Percentiles rank a stretch among this genome's conserved stretches.
phyloP scores from a whole-genome alignment of 2,113 vertebrate genomes.

The Cyphotilapia sp. region DNA sequence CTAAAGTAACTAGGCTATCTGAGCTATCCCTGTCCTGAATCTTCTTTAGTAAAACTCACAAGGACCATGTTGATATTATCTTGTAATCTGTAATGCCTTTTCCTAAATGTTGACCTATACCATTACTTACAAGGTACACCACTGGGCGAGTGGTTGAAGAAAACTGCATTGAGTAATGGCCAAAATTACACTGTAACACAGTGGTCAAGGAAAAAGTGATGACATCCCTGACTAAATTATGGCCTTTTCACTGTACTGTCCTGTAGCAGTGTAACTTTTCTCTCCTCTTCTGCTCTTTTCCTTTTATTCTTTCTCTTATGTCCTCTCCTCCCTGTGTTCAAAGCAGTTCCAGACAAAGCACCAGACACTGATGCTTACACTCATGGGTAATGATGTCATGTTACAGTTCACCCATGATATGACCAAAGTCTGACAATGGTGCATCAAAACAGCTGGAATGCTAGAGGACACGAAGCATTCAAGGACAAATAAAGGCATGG shows the following conservation, averaged over 20 bases:
- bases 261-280: background rate
- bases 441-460: background rate
- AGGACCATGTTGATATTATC: background rate
- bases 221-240: background rate
- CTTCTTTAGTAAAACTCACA: background rate
- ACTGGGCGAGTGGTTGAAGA: background rate
- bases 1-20: background rate
- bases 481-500: background rate
- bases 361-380: background rate
- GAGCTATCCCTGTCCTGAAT: background rate
- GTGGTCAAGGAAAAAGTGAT: background rate
- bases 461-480: background rate
- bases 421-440: background rate
- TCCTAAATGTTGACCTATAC: background rate
- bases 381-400: constrained; percentile 24
- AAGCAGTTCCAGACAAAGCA: background rate
- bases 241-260: background rate
- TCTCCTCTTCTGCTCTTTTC: background rate
- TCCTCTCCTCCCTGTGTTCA: constrained; percentile 1
- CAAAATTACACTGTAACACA: background rate
- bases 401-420: background rate
- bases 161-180: background rate
- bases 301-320: background rate
- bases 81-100: rapidly evolving
- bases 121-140: background rate